Percentiles rank a stretch among this genome's conserved stretches.
These are phyloP conservation scores for Trichogramma dendrolimi DNA, from an alignment of 2,888 invertebrate genomes.

Conservation along the genomic window DNA sequence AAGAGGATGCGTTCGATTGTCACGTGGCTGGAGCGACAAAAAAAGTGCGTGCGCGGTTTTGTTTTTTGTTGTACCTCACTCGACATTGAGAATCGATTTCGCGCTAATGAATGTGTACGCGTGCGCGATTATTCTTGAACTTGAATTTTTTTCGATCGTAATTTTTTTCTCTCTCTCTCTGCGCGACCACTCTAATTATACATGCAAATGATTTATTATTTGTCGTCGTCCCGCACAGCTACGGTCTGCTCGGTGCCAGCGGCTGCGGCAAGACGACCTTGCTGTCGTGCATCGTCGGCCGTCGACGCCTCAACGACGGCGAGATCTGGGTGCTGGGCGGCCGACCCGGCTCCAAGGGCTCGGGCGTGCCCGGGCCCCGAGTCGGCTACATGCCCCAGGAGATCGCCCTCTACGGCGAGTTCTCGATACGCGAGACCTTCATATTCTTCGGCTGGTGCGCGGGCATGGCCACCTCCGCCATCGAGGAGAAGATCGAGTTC, in stretches of 20 bases:
- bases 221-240: conserved; percentile 53
- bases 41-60: too few species aligned
- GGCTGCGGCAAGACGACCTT: conserved; percentile 90
- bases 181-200: too few species aligned
- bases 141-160: too few species aligned
- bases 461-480: conserved; percentile 65
- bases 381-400: conserved; percentile 93
- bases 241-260: conserved; percentile 85
- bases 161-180: too few species aligned
- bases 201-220: too few species aligned
- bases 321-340: conserved; percentile 73
- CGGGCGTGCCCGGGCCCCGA: conserved; percentile 65
- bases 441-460: conserved; percentile 81
- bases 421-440: conserved; percentile 78
- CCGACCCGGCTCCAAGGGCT: conserved; percentile 63
- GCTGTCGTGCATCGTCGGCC: conserved; percentile 78
- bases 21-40: too few species aligned
- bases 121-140: too few species aligned
- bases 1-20: too few species aligned
- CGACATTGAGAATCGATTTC: too few species aligned
- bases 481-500: conserved; percentile 70
- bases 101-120: too few species aligned
- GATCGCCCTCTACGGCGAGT: conserved; percentile 73
- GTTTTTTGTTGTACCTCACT: too few species aligned
- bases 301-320: conserved; percentile 70